phyloP scores from a whole-genome alignment of 37 sponge, comb jelly and placozoan species.

The Hexactinellida sp. region DNA sequence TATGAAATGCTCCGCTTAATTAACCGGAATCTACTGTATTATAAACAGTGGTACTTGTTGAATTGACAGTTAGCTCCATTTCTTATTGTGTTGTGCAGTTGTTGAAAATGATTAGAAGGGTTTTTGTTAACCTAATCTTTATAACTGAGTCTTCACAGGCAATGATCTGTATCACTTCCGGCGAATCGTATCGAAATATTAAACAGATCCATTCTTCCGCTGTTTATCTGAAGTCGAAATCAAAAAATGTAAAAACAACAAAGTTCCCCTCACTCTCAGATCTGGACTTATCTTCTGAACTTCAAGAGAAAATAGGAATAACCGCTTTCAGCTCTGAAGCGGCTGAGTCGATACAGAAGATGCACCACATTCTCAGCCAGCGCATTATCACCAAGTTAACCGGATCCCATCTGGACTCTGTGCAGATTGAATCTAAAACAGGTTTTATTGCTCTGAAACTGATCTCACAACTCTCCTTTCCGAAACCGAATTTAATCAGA shows the following conservation, averaged over 20 bases:
- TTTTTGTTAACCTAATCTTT: not conserved
- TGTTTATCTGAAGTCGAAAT: not conserved
- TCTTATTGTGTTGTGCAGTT: not conserved
- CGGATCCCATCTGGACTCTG: not conserved
- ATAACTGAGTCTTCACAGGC: not conserved
- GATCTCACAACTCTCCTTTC: not conserved
- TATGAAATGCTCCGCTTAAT: no score
- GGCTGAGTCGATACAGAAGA: not conserved
- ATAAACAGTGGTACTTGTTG: no score
- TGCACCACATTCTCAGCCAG: not conserved
- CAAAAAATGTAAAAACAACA: not conserved
- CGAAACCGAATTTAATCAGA: not conserved
- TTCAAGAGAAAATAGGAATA: not conserved
- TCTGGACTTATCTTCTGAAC: not conserved
- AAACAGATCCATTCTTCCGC: not conserved
- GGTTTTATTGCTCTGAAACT: not conserved
- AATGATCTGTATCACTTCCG: no score
- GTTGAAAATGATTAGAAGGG: not conserved
- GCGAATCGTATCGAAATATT: no score
- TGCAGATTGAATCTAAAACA: not conserved
- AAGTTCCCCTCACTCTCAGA: not conserved
- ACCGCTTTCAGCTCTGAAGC: not conserved
- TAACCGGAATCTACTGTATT: no score
- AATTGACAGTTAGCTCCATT: no score
- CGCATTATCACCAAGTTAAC: not conserved